Conservation (phyloP, 53 echinoderm and acorn worm species). For the Crossaster papposus region DNA sequence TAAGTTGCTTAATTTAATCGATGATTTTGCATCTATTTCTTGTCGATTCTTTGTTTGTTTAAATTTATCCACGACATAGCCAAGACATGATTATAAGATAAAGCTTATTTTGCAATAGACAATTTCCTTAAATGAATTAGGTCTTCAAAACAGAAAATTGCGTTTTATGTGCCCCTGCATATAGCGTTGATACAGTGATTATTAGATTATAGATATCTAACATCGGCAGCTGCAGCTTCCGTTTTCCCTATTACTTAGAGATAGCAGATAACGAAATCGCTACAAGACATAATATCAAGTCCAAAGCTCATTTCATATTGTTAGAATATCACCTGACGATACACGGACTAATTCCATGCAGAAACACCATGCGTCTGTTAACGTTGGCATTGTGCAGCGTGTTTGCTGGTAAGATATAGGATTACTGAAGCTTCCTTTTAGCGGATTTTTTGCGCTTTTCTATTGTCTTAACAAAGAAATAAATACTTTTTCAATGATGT, state of each 20-base stretch:
- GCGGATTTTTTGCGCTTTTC: not conserved
- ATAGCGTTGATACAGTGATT: not conserved
- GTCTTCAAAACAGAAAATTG: too few species aligned
- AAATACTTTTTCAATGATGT: not conserved
- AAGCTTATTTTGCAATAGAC: too few species aligned
- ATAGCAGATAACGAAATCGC: not conserved
- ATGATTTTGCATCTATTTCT: too few species aligned
- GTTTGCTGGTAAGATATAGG: not conserved
- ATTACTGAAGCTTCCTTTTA: not conserved
- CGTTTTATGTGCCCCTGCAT: too few species aligned
- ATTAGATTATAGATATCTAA: not conserved
- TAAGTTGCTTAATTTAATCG: too few species aligned
- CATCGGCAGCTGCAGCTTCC: not conserved
- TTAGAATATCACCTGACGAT: not conserved
- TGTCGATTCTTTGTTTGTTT: too few species aligned
- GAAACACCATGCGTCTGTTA: not conserved
- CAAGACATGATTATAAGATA: too few species aligned
- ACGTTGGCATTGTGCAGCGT: not conserved
- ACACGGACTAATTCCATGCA: not conserved
- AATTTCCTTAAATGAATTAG: too few species aligned
- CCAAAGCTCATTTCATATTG: not conserved
- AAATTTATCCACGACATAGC: too few species aligned
- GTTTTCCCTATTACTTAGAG: not conserved
- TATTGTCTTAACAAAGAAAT: not conserved
- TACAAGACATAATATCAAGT: not conserved